A percentile compares a stretch with the other conserved stretches of the same genome.
Conservation (phyloP, 2,888 invertebrate genomes). For the Alcis repandata region DNA sequence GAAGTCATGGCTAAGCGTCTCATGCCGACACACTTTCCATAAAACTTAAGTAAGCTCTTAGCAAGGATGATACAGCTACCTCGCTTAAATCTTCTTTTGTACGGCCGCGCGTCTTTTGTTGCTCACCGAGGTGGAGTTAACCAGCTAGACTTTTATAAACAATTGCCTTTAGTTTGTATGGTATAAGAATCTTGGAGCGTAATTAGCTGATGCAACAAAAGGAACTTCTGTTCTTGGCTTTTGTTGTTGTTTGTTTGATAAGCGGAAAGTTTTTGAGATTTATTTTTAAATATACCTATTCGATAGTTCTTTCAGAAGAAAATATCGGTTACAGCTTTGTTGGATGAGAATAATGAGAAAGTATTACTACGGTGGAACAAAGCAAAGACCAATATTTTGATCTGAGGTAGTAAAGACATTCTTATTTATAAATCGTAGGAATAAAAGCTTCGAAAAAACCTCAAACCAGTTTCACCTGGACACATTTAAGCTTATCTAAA, state of each 20-base stretch:
- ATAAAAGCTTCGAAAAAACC: no score
- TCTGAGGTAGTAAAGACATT: no score
- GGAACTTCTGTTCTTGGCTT: constrained; percentile 57
- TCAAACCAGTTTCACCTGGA: constrained; percentile 19
- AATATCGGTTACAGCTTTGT: not conserved
- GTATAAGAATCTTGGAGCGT: constrained; percentile 61
- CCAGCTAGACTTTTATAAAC: constrained; percentile 75
- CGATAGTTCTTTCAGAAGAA: not conserved
- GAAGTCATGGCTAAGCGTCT: constrained; percentile 80
- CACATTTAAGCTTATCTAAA: constrained; percentile 48
- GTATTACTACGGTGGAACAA: no score
- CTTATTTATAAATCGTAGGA: no score
- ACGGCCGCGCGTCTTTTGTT: constrained; percentile 79
- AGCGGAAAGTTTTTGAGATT: constrained; percentile 46
- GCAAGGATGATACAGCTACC: constrained; percentile 81
- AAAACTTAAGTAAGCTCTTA: constrained; percentile 83
- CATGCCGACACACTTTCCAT: constrained; percentile 81
- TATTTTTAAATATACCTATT: constrained; percentile 20
- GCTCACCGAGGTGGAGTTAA: constrained; percentile 76
- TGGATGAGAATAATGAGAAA: not conserved
- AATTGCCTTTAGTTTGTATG: constrained; percentile 74
- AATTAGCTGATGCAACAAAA: constrained; percentile 68
- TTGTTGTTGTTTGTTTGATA: constrained; percentile 50
- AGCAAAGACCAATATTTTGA: no score
- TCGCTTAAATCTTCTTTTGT: constrained; percentile 81